Evolutionary conservation across 2,113 vertebrate species (phyloP), one percentile per base, ranked within the genome.

Genomic region (Hippoglossus stenolepis): DNA sequence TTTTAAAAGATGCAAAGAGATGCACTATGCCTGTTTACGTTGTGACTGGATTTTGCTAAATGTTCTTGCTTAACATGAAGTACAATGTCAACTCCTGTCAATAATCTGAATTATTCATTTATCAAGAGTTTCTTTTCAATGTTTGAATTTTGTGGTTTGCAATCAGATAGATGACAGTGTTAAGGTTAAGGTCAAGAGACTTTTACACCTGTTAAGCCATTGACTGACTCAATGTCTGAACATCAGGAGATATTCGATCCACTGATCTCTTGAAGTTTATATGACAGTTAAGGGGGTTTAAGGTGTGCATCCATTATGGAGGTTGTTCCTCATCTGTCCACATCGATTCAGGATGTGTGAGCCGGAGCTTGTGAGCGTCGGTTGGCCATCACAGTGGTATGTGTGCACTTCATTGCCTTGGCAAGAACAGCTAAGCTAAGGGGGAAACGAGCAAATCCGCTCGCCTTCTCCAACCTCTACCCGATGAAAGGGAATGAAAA

Each of bases 401-500:
- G 54, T 77, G 77, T 79, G 70, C 65, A 65, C 40, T 5, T 72
- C 71, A 68, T 35, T 79, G 77, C 57, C 64, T 82, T 88, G 75
- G 79, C 70, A 73, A 77, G 59, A 83, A 86, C 74, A 77, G 69
- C 68, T 73, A 75, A 83, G 82, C 86, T 69, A 38, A 65, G 77
- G 85, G 77, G 74, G 81, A 74, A 86, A 89, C 77, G 77, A 87
- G 87, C 79, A 62, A 79, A 71, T 62, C 56, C 51, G 49, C 35
- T 77, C 14, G 38, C 26, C 69, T 90, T 87, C 78, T 72, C 59
- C 69, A 87, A 75, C 66, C 75, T 82, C 76, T 65, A 88, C 65
- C 74, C 51, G 59, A 89, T 91, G 90, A 89, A 85, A 84, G 54
- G 65, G 82, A 91, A 91, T 81, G 75, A 82, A 85, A 90, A 93